These are phyloP conservation scores for Trimorus sp. DNA, from an alignment of 2,888 invertebrate species.

Conservation along the genomic window DNA sequence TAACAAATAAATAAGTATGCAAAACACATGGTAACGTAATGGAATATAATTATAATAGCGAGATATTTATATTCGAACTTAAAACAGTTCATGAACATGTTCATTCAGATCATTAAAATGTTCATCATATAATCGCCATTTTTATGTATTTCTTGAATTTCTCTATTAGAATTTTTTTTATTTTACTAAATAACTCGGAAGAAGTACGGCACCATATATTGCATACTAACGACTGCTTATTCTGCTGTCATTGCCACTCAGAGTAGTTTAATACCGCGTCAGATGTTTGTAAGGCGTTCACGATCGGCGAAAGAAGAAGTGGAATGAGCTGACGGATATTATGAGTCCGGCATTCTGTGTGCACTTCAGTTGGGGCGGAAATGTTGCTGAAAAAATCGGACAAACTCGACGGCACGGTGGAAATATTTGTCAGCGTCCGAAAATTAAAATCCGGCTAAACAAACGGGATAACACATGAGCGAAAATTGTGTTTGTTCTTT, in stretches of 20 bases:
- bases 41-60: too few species aligned
- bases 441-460: conserved; percentile 35
- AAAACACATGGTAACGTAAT: too few species aligned
- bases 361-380: conserved; percentile 27
- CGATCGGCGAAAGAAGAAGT: conserved; percentile 63
- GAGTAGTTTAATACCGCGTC: conserved; percentile 63
- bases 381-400: conserved; percentile 42
- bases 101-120: too few species aligned
- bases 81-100: too few species aligned
- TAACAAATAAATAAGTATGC: too few species aligned
- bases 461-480: conserved; percentile 12
- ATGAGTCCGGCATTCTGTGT: conserved; percentile 48
- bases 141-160: too few species aligned
- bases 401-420: conserved; percentile 19
- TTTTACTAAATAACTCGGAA: conserved; percentile 62
- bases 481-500: conserved; percentile 23
- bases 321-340: conserved; percentile 61
- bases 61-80: too few species aligned
- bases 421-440: conserved; percentile 50
- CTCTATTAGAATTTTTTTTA: too few species aligned
- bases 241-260: conserved; percentile 64
- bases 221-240: conserved; percentile 66
- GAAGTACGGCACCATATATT: conserved; percentile 63
- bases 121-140: too few species aligned
- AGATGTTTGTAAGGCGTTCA: conserved; percentile 65